These are phyloP conservation scores for Anguilla japonica DNA, from an alignment of 2,113 vertebrate species.

Conservation along the genomic window DNA sequence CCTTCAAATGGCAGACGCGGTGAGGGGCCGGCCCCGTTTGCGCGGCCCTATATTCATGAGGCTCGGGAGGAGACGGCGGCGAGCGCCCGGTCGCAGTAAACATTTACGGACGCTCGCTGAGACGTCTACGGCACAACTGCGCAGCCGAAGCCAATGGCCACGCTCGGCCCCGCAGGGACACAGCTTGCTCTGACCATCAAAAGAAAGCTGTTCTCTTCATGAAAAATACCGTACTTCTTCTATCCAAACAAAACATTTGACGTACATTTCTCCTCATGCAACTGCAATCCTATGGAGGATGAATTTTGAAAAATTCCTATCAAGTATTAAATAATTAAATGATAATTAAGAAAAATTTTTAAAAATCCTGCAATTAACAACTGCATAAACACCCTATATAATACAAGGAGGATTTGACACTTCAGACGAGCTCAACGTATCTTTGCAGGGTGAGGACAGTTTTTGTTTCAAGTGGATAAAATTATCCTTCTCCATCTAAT, in stretches of 20 bases:
- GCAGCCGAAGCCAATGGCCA: background rate
- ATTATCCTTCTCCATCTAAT: slow-evolving; percentile 18
- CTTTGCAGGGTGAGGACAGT: background rate
- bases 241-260: background rate
- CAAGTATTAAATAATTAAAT: no score
- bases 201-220: no score
- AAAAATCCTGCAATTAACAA: slow-evolving; percentile 19
- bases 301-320: background rate
- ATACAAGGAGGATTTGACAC: slow-evolving; percentile 3
- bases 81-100: background rate
- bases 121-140: background rate
- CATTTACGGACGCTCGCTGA: background rate
- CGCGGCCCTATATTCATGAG: background rate
- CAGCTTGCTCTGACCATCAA: no score
- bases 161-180: no score
- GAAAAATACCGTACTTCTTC: no score
- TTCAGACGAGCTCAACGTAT: slow-evolving; percentile 9
- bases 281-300: no score
- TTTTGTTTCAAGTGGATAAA: slow-evolving; percentile 21
- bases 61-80: background rate
- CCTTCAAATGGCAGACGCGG: background rate
- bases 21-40: slow-evolving; percentile 17
- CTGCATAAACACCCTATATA: background rate
- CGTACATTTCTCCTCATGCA: background rate
- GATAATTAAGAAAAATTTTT: background rate